phyloP scores from a whole-genome alignment of 2,113 vertebrate species.

The Lichenostomus cassidix region DNA sequence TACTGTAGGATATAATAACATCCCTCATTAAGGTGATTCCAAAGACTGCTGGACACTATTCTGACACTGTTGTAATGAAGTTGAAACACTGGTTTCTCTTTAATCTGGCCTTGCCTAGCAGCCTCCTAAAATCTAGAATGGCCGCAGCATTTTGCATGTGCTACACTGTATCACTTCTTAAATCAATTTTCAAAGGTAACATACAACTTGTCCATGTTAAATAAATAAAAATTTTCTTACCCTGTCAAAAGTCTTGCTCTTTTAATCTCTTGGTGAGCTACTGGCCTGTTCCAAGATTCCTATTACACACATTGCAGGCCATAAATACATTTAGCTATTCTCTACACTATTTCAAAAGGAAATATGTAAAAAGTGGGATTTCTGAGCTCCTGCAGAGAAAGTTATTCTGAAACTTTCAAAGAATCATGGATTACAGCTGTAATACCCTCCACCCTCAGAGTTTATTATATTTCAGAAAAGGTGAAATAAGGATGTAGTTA shows the following conservation, averaged over 20 bases:
- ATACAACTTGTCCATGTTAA: neutral
- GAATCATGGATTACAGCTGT: neutral
- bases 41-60: neutral
- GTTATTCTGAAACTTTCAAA: neutral
- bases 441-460: neutral
- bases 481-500: neutral
- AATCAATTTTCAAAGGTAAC: neutral
- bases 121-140: neutral
- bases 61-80: neutral
- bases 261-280: neutral
- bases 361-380: neutral
- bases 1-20: neutral
- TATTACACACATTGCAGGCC: neutral
- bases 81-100: neutral
- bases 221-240: neutral
- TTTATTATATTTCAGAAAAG: neutral
- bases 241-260: neutral
- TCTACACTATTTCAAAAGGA: neutral
- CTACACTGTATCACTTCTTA: neutral
- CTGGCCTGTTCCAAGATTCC: neutral
- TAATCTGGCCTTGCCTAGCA: neutral
- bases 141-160: neutral
- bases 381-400: neutral
- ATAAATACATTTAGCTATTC: neutral
- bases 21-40: neutral